These are phyloP conservation scores for Acipenser oxyrinchus DNA, from an alignment of 2,797 vertebrate species.

Conservation along the genomic window DNA sequence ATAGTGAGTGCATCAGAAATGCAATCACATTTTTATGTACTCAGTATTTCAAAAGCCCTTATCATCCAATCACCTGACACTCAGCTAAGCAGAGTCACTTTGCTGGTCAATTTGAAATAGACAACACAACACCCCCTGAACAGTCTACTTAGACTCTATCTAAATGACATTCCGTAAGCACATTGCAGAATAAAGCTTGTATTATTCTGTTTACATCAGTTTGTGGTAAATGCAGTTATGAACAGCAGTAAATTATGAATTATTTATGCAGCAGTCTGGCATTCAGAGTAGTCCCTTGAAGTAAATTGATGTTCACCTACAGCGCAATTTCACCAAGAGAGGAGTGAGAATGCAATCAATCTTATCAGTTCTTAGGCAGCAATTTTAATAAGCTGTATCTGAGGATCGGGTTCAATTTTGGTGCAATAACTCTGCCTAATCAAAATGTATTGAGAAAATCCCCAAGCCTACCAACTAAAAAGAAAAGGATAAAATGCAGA, in stretches of 20 bases:
- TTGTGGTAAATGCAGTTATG: constrained; percentile 51
- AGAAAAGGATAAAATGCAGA: background rate
- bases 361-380: constrained; percentile 62
- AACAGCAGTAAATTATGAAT: constrained; percentile 63
- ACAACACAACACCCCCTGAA: no score
- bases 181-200: background rate
- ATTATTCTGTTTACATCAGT: constrained; percentile 44
- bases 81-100: background rate
- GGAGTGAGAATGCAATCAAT: constrained; percentile 58
- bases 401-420: constrained; percentile 52
- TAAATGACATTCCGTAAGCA: constrained; percentile 4
- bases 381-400: constrained; percentile 65
- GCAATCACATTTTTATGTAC: no score
- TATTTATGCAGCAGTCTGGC: constrained; percentile 66
- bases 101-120: background rate
- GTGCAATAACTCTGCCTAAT: constrained; percentile 41
- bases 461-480: background rate
- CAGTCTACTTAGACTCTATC: background rate
- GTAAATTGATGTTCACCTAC: constrained; percentile 76
- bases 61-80: no score
- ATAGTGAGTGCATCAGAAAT: no score
- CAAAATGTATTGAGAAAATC: constrained; percentile 18
- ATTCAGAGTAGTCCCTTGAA: constrained; percentile 72
- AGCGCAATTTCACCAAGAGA: constrained; percentile 71
- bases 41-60: no score